A percentile compares a stretch with the other conserved stretches of the same genome.
phyloP scores from a whole-genome alignment of 2,113 vertebrate genomes.

The Hyla sarda region DNA sequence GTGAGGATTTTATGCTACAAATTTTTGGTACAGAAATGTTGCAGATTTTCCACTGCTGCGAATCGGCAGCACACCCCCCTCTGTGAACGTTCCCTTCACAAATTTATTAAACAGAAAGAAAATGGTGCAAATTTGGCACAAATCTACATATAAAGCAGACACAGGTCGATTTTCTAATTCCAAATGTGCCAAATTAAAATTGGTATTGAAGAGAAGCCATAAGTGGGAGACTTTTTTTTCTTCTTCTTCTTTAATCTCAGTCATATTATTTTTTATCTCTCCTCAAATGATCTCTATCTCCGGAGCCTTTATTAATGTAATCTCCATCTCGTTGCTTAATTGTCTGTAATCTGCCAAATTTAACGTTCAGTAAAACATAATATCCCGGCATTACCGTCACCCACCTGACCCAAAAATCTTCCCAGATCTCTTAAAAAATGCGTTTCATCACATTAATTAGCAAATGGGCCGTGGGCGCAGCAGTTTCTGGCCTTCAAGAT shows the following conservation, averaged over 20 bases:
- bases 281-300: not conserved
- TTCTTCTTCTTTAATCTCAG: not conserved
- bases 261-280: not conserved
- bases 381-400: constrained; percentile 20
- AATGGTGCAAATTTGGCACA: not conserved
- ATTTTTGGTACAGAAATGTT: no score
- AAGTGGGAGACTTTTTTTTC: not conserved
- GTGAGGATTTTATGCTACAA: no score
- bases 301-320: constrained; percentile 23
- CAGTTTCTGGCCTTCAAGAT: not conserved
- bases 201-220: no score
- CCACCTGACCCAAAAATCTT: constrained; percentile 24
- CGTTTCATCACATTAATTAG: constrained; percentile 11
- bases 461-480: constrained; percentile 12
- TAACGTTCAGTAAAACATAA: constrained; percentile 37
- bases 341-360: constrained; percentile 45
- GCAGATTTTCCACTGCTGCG: no score
- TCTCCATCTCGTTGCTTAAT: constrained; percentile 40
- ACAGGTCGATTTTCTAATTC: no score
- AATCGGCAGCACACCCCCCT: no score
- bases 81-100: no score
- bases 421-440: constrained; percentile 24
- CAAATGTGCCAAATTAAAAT: no score
- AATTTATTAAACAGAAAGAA: no score
- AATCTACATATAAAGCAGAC: no score